Conservation (phyloP, 2,113 vertebrate genomes). For the Aegithalos caudatus region DNA sequence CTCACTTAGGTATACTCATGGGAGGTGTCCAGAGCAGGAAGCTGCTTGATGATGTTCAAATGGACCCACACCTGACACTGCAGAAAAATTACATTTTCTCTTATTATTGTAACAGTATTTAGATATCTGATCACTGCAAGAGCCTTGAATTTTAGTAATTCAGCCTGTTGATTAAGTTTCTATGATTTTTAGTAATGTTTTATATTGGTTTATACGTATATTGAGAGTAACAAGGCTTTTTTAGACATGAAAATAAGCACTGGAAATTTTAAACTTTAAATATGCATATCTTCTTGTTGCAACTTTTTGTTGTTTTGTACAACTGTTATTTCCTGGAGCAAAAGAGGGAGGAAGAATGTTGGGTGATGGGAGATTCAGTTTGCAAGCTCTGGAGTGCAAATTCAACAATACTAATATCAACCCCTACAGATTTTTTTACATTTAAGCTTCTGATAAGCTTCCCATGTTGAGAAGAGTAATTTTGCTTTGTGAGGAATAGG, state of each 20-base stretch:
- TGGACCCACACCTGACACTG: background rate
- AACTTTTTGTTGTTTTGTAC: background rate
- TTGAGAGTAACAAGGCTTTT: background rate
- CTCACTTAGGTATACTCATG: fast-evolving
- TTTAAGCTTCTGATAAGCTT: slow-evolving; percentile 24
- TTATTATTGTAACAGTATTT: background rate
- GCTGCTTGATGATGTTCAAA: background rate
- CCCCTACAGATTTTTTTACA: background rate
- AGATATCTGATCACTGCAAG: background rate
- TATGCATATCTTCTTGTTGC: background rate
- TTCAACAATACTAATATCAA: background rate
- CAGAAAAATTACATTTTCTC: slow-evolving; percentile 18
- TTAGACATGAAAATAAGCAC: background rate
- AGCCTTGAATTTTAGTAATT: background rate
- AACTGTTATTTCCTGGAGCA: background rate
- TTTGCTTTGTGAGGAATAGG: slow-evolving; percentile 2
- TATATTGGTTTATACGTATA: background rate
- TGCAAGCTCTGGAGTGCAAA: slow-evolving; percentile 33
- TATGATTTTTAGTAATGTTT: background rate
- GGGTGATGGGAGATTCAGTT: background rate
- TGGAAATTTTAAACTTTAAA: background rate
- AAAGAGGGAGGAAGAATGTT: background rate
- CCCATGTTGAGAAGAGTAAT: slow-evolving; percentile 32
- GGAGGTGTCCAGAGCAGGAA: background rate
- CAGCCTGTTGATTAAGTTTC: background rate